Evolutionary conservation across 2,888 invertebrate genomes (phyloP).

Genomic region (Heliconius erato): DNA sequence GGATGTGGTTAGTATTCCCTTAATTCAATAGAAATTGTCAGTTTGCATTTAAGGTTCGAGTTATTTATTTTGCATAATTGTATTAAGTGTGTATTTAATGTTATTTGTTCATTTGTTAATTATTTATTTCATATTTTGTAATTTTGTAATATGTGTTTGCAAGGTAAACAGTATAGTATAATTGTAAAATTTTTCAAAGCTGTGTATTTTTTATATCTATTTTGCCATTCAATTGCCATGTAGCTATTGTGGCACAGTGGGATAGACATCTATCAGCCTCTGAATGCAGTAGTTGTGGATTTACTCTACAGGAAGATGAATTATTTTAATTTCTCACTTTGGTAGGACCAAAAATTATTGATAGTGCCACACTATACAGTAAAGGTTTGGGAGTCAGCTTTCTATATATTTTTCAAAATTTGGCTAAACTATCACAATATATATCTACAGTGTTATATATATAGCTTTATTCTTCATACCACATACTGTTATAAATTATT

Average conservation of each 20-base stretch:
- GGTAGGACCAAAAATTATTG: too few species aligned
- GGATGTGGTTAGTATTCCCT: conserved; percentile 92
- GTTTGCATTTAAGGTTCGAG: background rate
- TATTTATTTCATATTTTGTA: too few species aligned
- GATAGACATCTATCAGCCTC: background rate
- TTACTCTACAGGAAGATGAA: background rate
- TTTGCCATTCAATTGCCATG: background rate
- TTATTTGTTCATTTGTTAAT: too few species aligned
- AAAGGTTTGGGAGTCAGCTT: too few species aligned
- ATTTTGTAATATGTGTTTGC: too few species aligned
- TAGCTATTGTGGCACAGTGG: background rate
- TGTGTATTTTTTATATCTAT: background rate
- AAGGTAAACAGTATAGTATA: background rate
- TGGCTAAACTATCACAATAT: too few species aligned
- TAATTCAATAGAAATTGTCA: background rate
- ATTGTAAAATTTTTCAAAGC: background rate
- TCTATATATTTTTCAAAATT: too few species aligned
- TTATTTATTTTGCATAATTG: background rate
- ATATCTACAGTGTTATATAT: too few species aligned
- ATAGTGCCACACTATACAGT: too few species aligned
- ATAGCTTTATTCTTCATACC: too few species aligned
- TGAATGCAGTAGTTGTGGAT: background rate
- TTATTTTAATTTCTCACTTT: background rate
- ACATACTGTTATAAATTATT: too few species aligned
- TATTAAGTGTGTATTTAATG: too few species aligned